Base-by-base conservation (phyloP, 1,140 invertebrate genomes). In the Aphis craccivora region DNA sequence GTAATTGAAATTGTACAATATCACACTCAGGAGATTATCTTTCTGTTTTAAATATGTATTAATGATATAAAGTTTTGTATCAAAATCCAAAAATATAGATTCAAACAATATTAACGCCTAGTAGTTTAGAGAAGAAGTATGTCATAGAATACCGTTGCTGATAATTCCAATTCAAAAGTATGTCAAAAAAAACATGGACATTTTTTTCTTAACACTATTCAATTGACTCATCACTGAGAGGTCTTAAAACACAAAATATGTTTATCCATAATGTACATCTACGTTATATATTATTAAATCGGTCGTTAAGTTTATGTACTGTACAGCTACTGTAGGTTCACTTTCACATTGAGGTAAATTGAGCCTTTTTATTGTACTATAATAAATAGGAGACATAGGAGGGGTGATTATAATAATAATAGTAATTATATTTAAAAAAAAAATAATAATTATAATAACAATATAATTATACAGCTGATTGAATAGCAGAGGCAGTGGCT, bases 231-330 rank as follows among this genome's bases (percentile, higher is more conserved):
- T 7, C 4, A n/a, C 6, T 18, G 20, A 5, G 14, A n/a, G 3
- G n/a, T 76, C 6, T 6, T 76, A 18, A 76, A n/a, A 76, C n/a
- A 0, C 0, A 76, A 76, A n/a, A n/a, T 76, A 20, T 76, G 18
- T n/a, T 6, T 5, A n/a, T 18, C n/a, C 30, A 76, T 76, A 14
- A 30, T 60, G 55, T 51, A 14, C 14, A 18, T 76, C 14, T n/a
- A 76, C 11, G 11, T 2, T 1, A 5, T 0, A 76, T n/a, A n/a
- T 35, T n/a, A n/a, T 5, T 18, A 2, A 35, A 1, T 4, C n/a
- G 14, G 2, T n/a, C 5, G 60, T 76, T n/a, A 76, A 76, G 60
- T n/a, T 76, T 76, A 76, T 14, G 4, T 5, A 14, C 4, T n/a
- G 60, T 76, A 23, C 60, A n/a, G n/a, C 60, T 76, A 14, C 4